phyloP scores from a whole-genome alignment of 2,888 invertebrate species.

The Nephrotoma guestfalica region DNA sequence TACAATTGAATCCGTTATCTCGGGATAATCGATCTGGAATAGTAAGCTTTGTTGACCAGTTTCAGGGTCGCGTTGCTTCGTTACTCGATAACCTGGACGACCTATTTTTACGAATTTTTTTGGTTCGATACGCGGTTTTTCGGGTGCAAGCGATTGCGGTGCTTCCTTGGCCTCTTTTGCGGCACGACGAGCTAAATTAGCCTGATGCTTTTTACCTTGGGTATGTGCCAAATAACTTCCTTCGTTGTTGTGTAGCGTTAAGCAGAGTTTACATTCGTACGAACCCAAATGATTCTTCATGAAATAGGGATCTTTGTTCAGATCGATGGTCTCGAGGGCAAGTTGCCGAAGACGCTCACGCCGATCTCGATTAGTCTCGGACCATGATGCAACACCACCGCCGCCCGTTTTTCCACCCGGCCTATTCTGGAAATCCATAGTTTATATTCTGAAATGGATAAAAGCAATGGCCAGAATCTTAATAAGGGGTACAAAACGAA shows the following conservation, averaged over 20 bases:
- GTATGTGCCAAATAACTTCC: slow-evolving; percentile 98
- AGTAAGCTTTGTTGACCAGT: slow-evolving; percentile 91
- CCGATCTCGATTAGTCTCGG: slow-evolving; percentile 93
- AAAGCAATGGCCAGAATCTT: background rate
- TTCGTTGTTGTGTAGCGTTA: slow-evolving; percentile 97
- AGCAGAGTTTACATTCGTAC: slow-evolving; percentile 96
- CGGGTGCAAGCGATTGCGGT: slow-evolving; percentile 84
- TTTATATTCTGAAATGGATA: background rate
- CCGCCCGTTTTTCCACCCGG: slow-evolving; percentile 99
- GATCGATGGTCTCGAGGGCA: slow-evolving; percentile 94
- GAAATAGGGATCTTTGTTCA: slow-evolving; percentile 99
- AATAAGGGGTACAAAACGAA: background rate
- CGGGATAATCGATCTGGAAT: slow-evolving; percentile 93
- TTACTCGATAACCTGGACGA: slow-evolving; percentile 95
- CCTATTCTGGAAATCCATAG: slow-evolving; percentile 98
- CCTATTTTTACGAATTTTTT: slow-evolving; percentile 99
- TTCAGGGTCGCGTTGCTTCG: slow-evolving; percentile 93
- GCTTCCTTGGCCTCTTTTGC: slow-evolving; percentile 98
- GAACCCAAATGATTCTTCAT: slow-evolving; percentile 99
- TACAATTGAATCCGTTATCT: slow-evolving; percentile 74
- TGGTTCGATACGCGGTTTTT: slow-evolving; percentile 92
- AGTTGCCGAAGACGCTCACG: slow-evolving; percentile 89
- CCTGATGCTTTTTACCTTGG: slow-evolving; percentile 99
- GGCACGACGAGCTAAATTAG: slow-evolving; percentile 91
- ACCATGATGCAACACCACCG: slow-evolving; percentile 97